Base-by-base conservation (phyloP, 1,140 invertebrate genomes). In the Bradysia coprophila region DNA sequence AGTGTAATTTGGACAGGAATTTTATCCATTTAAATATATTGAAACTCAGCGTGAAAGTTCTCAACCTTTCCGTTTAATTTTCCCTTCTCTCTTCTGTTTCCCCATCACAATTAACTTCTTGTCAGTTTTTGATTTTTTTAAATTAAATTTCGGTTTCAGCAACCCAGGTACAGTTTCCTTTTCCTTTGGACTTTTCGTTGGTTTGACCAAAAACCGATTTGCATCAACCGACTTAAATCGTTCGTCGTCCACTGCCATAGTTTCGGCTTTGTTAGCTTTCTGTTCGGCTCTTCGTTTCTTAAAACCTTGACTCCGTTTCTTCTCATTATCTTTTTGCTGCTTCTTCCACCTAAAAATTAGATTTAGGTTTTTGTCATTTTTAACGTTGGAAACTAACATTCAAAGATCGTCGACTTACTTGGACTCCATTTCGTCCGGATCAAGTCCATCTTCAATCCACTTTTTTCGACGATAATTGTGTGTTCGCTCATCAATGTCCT, bases 401-500 rank as follows among this genome's bases (percentile, higher is more conserved):
- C n/a, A n/a, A 28, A 28, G 13, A 28, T 8, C 24, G 13, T 28
- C 24, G 13, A 28, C 13, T 28, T 28, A 72, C 67, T 67, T 57
- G 3, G 60, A 57, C 52, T 81, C 79, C 56, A 82, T 75, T 56
- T 77, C 68, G 40, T 88, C 81, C 0, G 81, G 81, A 63, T 84
- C 75, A 47, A 80, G 75, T 21, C 87, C 90, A 51, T 88, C 78
- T 48, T 88, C 56, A 43, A 94, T 81, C 60, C 88, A 72, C 41
- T 86, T 73, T 56, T 95, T 96, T 43, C 80, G 66, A 51, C 88
- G 81, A 65, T 95, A 89, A 40, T 88, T 89, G 47, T 76, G 67
- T 50, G 79, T 83, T 43, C 81, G 75, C 57, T 94, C 85, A 55
- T 87, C 87, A 61, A 93, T 93, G 55, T 95, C 83, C 47, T 77